A percentile compares a stretch with the other conserved stretches of the same genome.
Conservation (phyloP, 2,113 vertebrate genomes). For the Odocoileus hemionus region DNA sequence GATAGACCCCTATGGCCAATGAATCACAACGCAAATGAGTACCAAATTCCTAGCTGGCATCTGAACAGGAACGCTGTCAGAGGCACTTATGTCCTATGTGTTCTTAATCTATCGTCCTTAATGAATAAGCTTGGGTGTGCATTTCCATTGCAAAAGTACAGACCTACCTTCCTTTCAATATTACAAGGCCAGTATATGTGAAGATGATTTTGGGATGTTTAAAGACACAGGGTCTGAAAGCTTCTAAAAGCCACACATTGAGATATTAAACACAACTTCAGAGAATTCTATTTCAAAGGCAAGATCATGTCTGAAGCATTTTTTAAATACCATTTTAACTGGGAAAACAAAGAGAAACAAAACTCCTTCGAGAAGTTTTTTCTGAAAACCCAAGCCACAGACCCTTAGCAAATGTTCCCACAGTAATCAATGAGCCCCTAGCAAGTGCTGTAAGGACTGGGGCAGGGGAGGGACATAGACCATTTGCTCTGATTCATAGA, state of each 20-base stretch:
- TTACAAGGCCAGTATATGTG: not conserved
- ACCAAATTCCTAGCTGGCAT: not conserved
- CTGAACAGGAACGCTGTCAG: not conserved
- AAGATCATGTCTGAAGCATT: conserved; percentile 35
- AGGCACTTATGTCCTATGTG: not conserved
- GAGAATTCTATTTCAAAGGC: conserved; percentile 44
- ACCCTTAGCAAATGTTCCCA: not conserved
- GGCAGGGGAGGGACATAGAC: conserved; percentile 7
- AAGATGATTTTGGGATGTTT: not conserved
- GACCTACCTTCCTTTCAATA: not conserved
- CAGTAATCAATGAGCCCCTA: not conserved
- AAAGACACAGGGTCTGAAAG: not conserved
- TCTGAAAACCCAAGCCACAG: not conserved
- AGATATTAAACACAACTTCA: not conserved
- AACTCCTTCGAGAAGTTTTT: conserved; percentile 51
- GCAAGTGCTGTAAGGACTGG: not conserved
- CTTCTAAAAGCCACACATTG: not conserved
- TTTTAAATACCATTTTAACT: conserved; percentile 51
- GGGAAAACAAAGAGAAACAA: conserved; percentile 52
- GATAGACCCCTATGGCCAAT: not conserved
- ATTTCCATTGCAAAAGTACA: conserved; percentile 50
- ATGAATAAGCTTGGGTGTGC: not conserved
- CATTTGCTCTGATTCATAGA: conserved; percentile 49
- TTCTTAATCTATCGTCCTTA: conserved; percentile 18
- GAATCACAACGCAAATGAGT: not conserved